These are phyloP conservation scores for Galleria mellonella DNA, from an alignment of 1,140 invertebrate species.

Conservation along the genomic window DNA sequence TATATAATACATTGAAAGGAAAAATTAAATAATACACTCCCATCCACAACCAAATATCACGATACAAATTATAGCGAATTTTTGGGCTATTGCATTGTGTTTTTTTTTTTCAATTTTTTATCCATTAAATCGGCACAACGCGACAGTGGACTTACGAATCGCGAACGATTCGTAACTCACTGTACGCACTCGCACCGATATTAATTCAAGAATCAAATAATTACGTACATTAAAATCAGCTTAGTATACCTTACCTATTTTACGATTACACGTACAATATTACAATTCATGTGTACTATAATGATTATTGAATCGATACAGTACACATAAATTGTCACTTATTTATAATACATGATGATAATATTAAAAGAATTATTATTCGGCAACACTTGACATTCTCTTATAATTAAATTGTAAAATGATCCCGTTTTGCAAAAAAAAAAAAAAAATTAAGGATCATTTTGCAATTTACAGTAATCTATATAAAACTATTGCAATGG, in stretches of 20 bases:
- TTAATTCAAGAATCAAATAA: slow-evolving; percentile 71
- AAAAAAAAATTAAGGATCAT: slow-evolving; percentile 19
- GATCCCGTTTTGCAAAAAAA: slow-evolving; percentile 13
- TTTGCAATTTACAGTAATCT: slow-evolving; percentile 36
- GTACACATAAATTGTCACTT: slow-evolving; percentile 39
- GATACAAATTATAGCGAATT: slow-evolving; percentile 52
- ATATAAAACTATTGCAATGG: slow-evolving; percentile 60
- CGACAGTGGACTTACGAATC: slow-evolving; percentile 13
- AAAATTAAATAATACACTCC: slow-evolving; percentile 29
- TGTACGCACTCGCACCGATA: slow-evolving; percentile 37
- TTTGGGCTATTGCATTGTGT: slow-evolving; percentile 70
- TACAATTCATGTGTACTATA: slow-evolving; percentile 25
- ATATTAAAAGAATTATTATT: slow-evolving; percentile 70
- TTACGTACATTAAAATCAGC: slow-evolving; percentile 70
- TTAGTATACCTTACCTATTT: slow-evolving; percentile 68
- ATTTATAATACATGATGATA: slow-evolving; percentile 68
- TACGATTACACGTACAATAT: slow-evolving; percentile 60
- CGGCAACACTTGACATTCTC: slow-evolving; percentile 73
- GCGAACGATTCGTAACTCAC: not conserved
- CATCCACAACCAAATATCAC: slow-evolving; percentile 42
- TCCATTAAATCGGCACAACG: slow-evolving; percentile 47
- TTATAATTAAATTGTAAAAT: slow-evolving; percentile 35
- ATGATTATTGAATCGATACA: slow-evolving; percentile 8
- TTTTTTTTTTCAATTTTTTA: slow-evolving; percentile 43
- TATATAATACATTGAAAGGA: slow-evolving; percentile 31